Conservation (phyloP, 2,113 vertebrate genomes). For the Percina caprodes region DNA sequence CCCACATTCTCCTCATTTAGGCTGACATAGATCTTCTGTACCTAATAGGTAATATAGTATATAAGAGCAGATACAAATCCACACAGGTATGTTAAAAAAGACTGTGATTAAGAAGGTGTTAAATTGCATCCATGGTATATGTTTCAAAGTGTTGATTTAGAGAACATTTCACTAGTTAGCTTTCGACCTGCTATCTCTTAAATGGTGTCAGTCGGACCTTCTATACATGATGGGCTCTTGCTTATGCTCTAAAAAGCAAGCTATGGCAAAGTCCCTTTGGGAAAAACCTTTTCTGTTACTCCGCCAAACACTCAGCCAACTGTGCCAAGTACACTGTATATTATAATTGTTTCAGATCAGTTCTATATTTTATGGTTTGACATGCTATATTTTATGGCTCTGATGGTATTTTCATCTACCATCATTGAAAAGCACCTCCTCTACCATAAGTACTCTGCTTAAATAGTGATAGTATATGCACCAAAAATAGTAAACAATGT, state of each 20-base stretch:
- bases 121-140: neutral
- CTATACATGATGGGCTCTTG: constrained; percentile 12
- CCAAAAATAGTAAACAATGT: no score
- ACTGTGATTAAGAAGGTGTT: neutral
- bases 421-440: neutral
- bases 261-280: constrained; percentile 1
- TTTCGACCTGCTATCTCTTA: constrained; percentile 13
- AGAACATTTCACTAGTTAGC: neutral
- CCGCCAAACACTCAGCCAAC: neutral
- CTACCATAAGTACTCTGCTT: neutral
- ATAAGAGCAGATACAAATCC: neutral
- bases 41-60: no score
- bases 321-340: neutral
- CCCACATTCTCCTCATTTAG: neutral
- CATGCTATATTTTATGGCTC: neutral
- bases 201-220: constrained; percentile 44
- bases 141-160: neutral
- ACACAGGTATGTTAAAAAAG: neutral
- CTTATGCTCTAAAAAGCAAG: neutral
- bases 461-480: no score
- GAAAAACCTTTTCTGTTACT: neutral
- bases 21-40: neutral
- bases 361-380: neutral
- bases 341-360: neutral
- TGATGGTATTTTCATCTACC: neutral